These are phyloP conservation scores for Dusona sp. DNA, from an alignment of 2,888 invertebrate species.

Conservation along the genomic window DNA sequence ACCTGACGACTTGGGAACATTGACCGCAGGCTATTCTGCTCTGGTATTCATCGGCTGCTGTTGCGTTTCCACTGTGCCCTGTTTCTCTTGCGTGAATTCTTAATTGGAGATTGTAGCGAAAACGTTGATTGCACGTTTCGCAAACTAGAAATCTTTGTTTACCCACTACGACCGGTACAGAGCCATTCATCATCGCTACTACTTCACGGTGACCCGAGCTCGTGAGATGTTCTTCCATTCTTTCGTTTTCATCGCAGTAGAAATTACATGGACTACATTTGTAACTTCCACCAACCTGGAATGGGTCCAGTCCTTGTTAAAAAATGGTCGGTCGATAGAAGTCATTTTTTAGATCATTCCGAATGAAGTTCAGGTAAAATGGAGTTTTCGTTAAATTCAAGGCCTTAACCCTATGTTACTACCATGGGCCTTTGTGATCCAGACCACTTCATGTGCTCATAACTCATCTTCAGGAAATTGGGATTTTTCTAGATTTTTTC, in stretches of 20 bases:
- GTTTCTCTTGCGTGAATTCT: slow-evolving; percentile 87
- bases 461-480: neutral
- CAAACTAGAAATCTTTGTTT: slow-evolving; percentile 89
- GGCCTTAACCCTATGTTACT: too few species aligned
- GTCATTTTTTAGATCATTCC: neutral
- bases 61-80: slow-evolving; percentile 85
- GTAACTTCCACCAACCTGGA: slow-evolving; percentile 87
- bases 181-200: slow-evolving; percentile 91
- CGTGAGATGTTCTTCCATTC: slow-evolving; percentile 90
- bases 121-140: slow-evolving; percentile 88
- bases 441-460: neutral
- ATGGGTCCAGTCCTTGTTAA: neutral
- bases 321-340: neutral
- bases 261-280: slow-evolving; percentile 92
- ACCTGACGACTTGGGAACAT: slow-evolving; percentile 88
- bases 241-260: slow-evolving; percentile 87
- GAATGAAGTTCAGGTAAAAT: neutral
- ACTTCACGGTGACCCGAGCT: slow-evolving; percentile 90
- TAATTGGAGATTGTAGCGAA: slow-evolving; percentile 91
- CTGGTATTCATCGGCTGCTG: slow-evolving; percentile 89
- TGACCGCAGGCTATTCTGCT: slow-evolving; percentile 87
- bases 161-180: slow-evolving; percentile 92
- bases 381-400: too few species aligned
- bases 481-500: neutral
- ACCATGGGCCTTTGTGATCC: neutral